Percentiles rank a stretch among this genome's conserved stretches.
These are phyloP conservation scores for Glossophaga mutica DNA, from an alignment of 2,797 vertebrate species.

Conservation along the genomic window DNA sequence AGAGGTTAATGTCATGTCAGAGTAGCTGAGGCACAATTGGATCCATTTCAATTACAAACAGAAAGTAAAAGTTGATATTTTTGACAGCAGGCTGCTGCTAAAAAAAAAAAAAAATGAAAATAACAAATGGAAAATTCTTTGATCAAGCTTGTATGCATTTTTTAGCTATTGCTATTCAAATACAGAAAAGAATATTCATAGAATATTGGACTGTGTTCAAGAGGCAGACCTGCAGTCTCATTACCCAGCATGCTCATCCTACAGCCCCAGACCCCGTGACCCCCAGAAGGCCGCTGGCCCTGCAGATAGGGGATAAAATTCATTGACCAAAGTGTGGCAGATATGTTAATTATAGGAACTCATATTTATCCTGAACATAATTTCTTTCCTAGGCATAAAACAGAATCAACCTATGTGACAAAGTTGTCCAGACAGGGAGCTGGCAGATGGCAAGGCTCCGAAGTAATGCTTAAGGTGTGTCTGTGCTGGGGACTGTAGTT, in stretches of 20 bases:
- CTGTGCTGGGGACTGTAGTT: background rate
- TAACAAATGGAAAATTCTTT: conserved; percentile 36
- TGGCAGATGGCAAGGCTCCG: background rate
- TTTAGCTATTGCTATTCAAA: conserved; percentile 11
- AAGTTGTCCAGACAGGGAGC: background rate
- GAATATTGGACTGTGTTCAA: background rate
- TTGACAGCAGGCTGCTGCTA: background rate
- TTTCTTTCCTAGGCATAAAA: conserved; percentile 42
- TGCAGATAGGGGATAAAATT: background rate
- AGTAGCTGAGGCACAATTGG: background rate
- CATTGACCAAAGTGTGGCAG: background rate
- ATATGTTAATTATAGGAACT: conserved; percentile 45
- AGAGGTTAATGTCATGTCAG: background rate
- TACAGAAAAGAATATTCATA: background rate
- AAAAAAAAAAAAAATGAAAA: background rate
- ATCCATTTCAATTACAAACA: background rate
- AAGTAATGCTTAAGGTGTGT: background rate
- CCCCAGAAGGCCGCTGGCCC: background rate
- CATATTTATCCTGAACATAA: conserved; percentile 31
- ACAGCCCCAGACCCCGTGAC: background rate
- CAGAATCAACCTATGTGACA: background rate
- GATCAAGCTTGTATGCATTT: background rate
- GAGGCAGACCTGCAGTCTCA: background rate
- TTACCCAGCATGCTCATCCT: background rate
- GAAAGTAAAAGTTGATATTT: conserved; percentile 38